Evolutionary conservation across 2,888 invertebrate species (phyloP).

Genomic region (Philereme transversata): DNA sequence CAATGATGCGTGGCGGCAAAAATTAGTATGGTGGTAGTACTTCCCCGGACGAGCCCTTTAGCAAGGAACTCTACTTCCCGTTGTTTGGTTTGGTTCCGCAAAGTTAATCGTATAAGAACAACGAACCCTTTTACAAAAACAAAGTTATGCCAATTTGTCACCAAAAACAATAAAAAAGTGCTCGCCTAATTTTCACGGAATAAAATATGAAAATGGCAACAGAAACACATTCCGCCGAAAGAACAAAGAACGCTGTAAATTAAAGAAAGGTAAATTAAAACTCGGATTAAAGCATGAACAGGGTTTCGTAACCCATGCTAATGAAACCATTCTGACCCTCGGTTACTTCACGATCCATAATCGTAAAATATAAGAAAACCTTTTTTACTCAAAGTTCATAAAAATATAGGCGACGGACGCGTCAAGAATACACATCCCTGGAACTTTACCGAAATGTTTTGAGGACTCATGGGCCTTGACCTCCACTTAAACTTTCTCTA

Average conservation of each 20-base stretch:
- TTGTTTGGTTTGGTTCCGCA: too few relatives aligned
- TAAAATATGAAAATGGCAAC: conserved; percentile 33
- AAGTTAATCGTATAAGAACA: not conserved
- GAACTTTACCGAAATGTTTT: conserved; percentile 56
- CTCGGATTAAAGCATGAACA: conserved; percentile 39
- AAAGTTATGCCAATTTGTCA: conserved; percentile 22
- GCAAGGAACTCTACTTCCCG: too few relatives aligned
- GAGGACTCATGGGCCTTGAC: conserved; percentile 63
- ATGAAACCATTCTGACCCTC: conserved; percentile 41
- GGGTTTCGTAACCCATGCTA: conserved; percentile 42
- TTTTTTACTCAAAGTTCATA: conserved; percentile 38
- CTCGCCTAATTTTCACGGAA: conserved; percentile 26
- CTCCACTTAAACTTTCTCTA: conserved; percentile 60
- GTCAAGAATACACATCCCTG: conserved; percentile 31
- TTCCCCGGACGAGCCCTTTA: too few relatives aligned
- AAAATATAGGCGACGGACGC: conserved; percentile 36
- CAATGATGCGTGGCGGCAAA: too few relatives aligned
- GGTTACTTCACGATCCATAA: conserved; percentile 38
- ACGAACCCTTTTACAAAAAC: conserved; percentile 5
- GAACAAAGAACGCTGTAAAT: conserved; percentile 41
- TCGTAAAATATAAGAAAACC: conserved; percentile 39
- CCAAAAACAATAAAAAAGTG: conserved; percentile 19
- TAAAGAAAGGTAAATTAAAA: conserved; percentile 43
- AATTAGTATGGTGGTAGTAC: too few relatives aligned
- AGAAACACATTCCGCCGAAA: conserved; percentile 35